Evolutionary conservation across 1,140 invertebrate species (phyloP).

Genomic region (Drosophila sp.): DNA sequence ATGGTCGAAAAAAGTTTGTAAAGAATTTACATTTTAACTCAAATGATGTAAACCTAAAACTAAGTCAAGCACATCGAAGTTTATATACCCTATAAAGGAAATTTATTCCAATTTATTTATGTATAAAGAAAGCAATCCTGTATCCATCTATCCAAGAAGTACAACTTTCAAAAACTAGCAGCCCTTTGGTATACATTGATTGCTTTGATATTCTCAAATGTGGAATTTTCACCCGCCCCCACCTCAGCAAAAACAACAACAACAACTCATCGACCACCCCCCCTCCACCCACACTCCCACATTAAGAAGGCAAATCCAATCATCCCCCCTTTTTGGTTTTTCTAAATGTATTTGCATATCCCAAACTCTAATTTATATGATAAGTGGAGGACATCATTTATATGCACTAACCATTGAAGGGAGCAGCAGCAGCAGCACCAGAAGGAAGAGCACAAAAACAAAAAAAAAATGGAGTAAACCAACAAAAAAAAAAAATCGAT

Average conservation of each 20-base stretch:
- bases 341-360: slow-evolving; percentile 69
- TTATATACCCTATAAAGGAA: neutral
- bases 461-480: neutral
- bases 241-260: too few species aligned
- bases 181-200: neutral
- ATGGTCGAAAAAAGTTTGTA: neutral
- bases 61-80: neutral
- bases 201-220: slow-evolving; percentile 8
- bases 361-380: slow-evolving; percentile 75
- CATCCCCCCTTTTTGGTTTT: slow-evolving; percentile 24
- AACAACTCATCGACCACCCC: neutral
- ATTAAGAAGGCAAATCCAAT: slow-evolving; percentile 19
- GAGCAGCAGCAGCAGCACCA: neutral
- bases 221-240: neutral
- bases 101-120: too few species aligned
- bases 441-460: neutral
- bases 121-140: too few species aligned
- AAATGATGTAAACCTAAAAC: neutral
- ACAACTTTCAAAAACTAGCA: neutral
- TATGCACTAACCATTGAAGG: slow-evolving; percentile 10
- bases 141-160: too few species aligned
- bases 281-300: neutral
- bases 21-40: slow-evolving; percentile 4
- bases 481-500: slow-evolving; percentile 47
- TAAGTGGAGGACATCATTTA: slow-evolving; percentile 61